Conservation (phyloP, 1,140 invertebrate species). For the Anastatus disparis region DNA sequence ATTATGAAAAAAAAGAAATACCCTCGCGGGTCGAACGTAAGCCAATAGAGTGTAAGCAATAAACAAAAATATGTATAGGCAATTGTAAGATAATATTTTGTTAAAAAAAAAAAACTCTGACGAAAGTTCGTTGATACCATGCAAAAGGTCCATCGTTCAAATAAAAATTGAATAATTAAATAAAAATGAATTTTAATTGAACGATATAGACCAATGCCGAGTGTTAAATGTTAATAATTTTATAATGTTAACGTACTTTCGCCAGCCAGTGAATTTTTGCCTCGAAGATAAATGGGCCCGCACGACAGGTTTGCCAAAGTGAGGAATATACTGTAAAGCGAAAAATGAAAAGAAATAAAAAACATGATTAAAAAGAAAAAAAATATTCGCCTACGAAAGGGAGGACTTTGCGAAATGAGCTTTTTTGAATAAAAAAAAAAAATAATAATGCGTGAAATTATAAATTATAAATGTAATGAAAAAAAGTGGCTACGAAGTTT, state of each 20-base stretch:
- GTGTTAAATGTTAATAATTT: conserved; percentile 25
- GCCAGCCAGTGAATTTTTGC: conserved; percentile 53
- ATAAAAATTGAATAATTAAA: neutral
- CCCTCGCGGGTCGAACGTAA: conserved; percentile 54
- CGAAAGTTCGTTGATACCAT: conserved; percentile 57
- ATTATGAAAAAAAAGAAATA: conserved; percentile 51
- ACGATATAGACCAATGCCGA: neutral
- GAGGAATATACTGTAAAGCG: conserved; percentile 43
- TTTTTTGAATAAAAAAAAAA: neutral
- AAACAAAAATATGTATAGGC: conserved; percentile 55
- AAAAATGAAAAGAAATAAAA: conserved; percentile 13
- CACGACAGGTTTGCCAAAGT: conserved; percentile 49
- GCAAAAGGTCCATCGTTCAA: neutral
- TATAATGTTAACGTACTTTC: conserved; percentile 52
- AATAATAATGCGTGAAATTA: neutral
- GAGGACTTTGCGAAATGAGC: neutral
- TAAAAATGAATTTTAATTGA: neutral
- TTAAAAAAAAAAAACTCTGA: conserved; percentile 56
- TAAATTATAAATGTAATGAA: neutral
- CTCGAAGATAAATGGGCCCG: conserved; percentile 46
- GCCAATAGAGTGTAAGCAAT: conserved; percentile 65
- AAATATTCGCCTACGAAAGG: neutral
- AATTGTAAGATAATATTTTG: conserved; percentile 66
- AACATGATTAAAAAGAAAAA: neutral
- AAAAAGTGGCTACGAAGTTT: neutral